These are phyloP conservation scores for Anthoscopus minutus DNA, from an alignment of 2,113 vertebrate species.

Conservation along the genomic window DNA sequence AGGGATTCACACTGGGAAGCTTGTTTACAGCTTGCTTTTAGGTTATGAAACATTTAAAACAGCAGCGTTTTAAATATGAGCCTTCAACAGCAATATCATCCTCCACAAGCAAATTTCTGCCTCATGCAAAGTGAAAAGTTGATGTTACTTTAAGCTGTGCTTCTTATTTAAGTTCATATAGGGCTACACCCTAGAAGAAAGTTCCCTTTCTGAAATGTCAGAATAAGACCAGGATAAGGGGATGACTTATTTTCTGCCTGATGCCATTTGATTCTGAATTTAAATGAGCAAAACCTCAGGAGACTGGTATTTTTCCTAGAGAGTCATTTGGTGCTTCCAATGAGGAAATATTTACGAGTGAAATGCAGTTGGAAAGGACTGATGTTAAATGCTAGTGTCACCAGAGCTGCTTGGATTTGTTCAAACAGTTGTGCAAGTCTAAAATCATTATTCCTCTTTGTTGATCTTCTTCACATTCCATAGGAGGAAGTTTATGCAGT, in stretches of 20 bases:
- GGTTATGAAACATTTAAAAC: neutral
- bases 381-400: constrained; percentile 1
- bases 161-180: neutral
- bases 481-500: neutral
- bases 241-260: constrained; percentile 43
- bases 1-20: neutral
- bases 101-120: neutral
- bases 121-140: constrained; percentile 17
- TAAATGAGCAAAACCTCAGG: constrained; percentile 42
- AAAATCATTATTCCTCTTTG: neutral
- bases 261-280: constrained; percentile 34
- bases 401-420: neutral
- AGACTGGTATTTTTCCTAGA: constrained; percentile 45
- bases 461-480: neutral
- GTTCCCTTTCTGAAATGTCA: constrained; percentile 45
- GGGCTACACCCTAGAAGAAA: constrained; percentile 14
- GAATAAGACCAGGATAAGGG: neutral
- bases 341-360: constrained; percentile 36
- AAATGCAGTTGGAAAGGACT: neutral
- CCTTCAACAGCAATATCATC: neutral
- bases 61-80: neutral
- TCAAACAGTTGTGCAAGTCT: neutral
- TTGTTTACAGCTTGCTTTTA: neutral
- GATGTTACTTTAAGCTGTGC: neutral
- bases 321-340: neutral